A percentile compares a stretch with the other conserved stretches of the same genome.
phyloP scores from a whole-genome alignment of 1,140 invertebrate genomes.

The Sesamia nonagrioides region DNA sequence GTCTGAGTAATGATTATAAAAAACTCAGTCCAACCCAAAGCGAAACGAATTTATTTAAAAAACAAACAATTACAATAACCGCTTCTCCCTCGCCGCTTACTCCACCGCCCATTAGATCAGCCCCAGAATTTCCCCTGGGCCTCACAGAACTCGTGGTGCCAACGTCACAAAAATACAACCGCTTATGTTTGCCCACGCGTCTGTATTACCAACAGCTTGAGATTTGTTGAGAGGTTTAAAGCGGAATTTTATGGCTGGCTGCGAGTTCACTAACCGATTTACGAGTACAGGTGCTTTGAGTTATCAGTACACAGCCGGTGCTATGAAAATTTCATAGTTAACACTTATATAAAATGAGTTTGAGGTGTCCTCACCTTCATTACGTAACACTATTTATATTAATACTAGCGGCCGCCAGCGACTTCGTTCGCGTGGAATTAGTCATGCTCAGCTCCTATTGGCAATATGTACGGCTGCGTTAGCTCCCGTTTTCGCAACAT shows the following conservation, averaged over 20 bases:
- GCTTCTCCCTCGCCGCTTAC: slow-evolving; percentile 30
- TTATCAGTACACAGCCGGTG: neutral
- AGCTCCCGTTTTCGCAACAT: too few relatives aligned
- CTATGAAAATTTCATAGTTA: too few relatives aligned
- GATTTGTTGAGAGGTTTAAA: slow-evolving; percentile 7
- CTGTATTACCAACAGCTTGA: neutral
- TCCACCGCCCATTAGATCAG: slow-evolving; percentile 53
- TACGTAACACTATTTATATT: too few relatives aligned
- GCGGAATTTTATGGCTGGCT: neutral
- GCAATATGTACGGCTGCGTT: too few relatives aligned
- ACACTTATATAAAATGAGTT: too few relatives aligned
- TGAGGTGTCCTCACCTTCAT: too few relatives aligned
- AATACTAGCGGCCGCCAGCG: too few relatives aligned
- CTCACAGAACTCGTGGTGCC: slow-evolving; percentile 8
- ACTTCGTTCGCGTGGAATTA: too few relatives aligned
- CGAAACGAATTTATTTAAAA: slow-evolving; percentile 27
- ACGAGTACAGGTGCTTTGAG: neutral
- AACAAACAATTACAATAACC: neutral
- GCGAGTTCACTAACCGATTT: neutral
- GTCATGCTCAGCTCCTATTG: too few relatives aligned
- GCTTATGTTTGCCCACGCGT: neutral
- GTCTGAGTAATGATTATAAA: too few relatives aligned
- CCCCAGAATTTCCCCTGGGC: slow-evolving; percentile 57
- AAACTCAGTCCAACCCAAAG: too few relatives aligned
- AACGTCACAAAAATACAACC: slow-evolving; percentile 33